Evolutionary conservation across 1,140 invertebrate genomes (phyloP).

Genomic region (Forficula auricularia): DNA sequence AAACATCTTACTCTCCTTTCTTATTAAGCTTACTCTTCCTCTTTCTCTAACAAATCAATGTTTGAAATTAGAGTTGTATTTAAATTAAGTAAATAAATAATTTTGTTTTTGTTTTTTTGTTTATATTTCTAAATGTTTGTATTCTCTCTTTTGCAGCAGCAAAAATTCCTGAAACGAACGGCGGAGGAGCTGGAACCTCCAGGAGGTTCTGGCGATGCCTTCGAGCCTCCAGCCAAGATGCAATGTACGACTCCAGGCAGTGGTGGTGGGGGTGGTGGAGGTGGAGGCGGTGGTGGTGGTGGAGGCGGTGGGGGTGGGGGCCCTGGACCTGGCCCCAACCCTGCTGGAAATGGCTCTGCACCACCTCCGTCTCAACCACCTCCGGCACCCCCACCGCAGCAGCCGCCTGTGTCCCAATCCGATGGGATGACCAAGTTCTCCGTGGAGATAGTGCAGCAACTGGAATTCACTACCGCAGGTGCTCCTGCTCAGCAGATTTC

Average conservation of each 20-base stretch:
- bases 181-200: conserved; percentile 50
- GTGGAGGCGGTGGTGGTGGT: background rate
- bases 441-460: conserved; percentile 76
- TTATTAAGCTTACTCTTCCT: no score
- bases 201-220: conserved; percentile 31
- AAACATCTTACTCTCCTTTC: no score
- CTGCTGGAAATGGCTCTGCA: conserved; percentile 13
- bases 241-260: conserved; percentile 34
- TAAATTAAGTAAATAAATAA: no score
- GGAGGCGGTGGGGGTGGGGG: conserved; percentile 6
- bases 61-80: no score
- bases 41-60: no score
- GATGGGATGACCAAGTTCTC: conserved; percentile 64
- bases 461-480: conserved; percentile 68
- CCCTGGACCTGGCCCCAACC: conserved; percentile 21
- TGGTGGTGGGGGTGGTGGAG: background rate
- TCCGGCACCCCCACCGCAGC: conserved; percentile 19
- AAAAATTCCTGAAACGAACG: conserved; percentile 59
- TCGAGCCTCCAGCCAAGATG: conserved; percentile 56
- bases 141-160: conserved; percentile 42
- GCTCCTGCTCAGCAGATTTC: conserved; percentile 75
- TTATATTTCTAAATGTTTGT: no score
- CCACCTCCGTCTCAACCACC: conserved; percentile 25
- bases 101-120: conserved; percentile 16
- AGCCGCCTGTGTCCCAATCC: conserved; percentile 21